Evolutionary conservation across 2,888 invertebrate genomes (phyloP), one percentile per base, ranked within the genome.

Genomic region (Epistrophella euchroma): DNA sequence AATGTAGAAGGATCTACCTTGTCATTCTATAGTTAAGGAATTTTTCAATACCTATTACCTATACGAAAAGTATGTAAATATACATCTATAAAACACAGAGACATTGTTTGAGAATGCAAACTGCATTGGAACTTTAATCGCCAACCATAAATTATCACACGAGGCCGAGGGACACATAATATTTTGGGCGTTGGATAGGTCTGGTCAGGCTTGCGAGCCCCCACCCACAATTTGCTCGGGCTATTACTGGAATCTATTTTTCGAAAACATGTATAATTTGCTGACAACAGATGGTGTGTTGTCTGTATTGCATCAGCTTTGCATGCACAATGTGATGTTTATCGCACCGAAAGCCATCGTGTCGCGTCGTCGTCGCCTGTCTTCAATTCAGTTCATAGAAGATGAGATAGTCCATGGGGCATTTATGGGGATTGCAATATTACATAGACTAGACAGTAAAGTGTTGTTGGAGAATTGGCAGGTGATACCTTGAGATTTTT

Each of bases 191-290:
- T 62, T 45, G 19, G 15, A 37, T 50, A 10, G 35, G 10, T 35
- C 15, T 52, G 43, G 64, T 64, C 70, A 52, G 55, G 45, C 35
- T 15, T 40, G 2, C 13, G 15, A 32, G n/a, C 5, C 52, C 15
- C 43, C 43, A 55, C 17, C 62, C 64, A 19, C 15, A 35, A 35
- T 56, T 28, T 28, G 10, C 17, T 37, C 28, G 15, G 37, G 28
- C 47, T 22, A 40, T 66, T 45, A 43, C 56, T 70, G 43, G 22
- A 75, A 75, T 66, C 71, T 84, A 72, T 81, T 80, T 84, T 68
- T 72, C 72, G 68, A 68, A 75, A 80, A 68, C 75, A 56, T 76
- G 25, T 68, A 73, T 43, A 80, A 73, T 76, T 72, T 79, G 58
- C 64, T 68, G 76, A 76, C 62, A 80, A 70, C 80, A 80, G 76